Base-by-base conservation (phyloP, 2,113 vertebrate species). In the Eudyptes chrysolophus region DNA sequence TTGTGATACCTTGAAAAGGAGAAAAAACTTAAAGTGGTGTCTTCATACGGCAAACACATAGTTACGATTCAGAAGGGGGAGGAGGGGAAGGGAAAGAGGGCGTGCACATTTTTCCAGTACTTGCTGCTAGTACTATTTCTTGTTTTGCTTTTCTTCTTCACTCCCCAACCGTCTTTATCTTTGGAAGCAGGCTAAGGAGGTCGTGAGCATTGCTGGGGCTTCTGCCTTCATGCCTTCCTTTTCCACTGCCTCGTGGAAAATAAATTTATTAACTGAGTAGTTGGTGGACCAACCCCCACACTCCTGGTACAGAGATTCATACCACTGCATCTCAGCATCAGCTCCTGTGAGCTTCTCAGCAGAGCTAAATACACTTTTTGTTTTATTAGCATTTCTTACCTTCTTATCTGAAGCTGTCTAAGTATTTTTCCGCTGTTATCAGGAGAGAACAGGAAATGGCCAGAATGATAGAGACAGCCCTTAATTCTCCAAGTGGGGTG, bases 301-400 rank as follows among this genome's bases (percentile, higher is more conserved):
- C 26, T 72, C 85, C 60, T 77, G 83, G 51, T 65, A 92, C 90
- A 64, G 92, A 74, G 82, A 93, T 89, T 81, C 66, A 22, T 95
- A 62, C 94, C 58, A 13, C 52, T 81, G 52, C 42, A 51, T 90
- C 78, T 76, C 16, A 2, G 82, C 11, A 12, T 96, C 94, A 16
- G 42, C 94, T 90, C 70, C 81, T 32, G 62, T 68, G 97, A 80
- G 89, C 60, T 62, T 74, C 65, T 95, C 88, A 46, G n/a, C 78
- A 80, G 55, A 90, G 61, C 30, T 90, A 91, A 97, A 80, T 84
- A 57, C 49, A 76, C 16, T 84, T 96, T 58, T 92, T 97, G 80
- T 91, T 97, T 95, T 81, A 89, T 85, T 92, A 92, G 65, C 29
- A 48, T 90, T 64, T 94, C 83, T 90, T 96, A 80, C 89, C 90